Conservation (phyloP, 1,140 invertebrate species). For the Apis florea region DNA sequence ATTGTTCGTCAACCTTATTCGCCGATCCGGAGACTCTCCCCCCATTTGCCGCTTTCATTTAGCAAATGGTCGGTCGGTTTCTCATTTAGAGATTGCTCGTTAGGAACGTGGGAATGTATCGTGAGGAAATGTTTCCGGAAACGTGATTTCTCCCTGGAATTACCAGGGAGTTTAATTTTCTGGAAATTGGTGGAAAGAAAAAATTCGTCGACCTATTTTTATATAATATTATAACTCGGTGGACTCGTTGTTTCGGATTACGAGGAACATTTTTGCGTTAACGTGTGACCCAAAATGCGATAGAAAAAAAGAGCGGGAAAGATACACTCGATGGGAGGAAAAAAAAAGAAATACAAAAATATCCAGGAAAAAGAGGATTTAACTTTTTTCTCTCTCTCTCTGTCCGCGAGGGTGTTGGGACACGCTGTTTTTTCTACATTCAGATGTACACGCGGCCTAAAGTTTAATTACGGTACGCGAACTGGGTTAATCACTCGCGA, state of each 20-base stretch:
- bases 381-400: too few species aligned
- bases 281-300: neutral
- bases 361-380: too few species aligned
- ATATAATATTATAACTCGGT: too few species aligned
- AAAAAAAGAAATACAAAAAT: neutral
- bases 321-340: neutral
- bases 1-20: constrained; percentile 13
- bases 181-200: neutral
- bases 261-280: neutral
- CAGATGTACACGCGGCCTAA: constrained; percentile 10
- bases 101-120: neutral
- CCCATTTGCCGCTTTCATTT: neutral
- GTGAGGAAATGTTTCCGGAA: neutral
- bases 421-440: neutral
- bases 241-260: neutral
- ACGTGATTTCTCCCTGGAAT: neutral
- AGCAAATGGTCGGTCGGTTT: neutral
- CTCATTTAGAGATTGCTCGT: neutral
- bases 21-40: neutral
- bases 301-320: neutral
- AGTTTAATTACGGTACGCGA: constrained; percentile 29
- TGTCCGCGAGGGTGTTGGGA: neutral
- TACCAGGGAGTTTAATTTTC: neutral
- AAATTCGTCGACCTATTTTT: neutral
- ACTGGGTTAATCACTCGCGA: constrained; percentile 41